Percentiles rank a stretch among this genome's conserved stretches.
phyloP scores from a whole-genome alignment of 2,113 vertebrate species.

The Rhegmatorhina hoffmannsi region DNA sequence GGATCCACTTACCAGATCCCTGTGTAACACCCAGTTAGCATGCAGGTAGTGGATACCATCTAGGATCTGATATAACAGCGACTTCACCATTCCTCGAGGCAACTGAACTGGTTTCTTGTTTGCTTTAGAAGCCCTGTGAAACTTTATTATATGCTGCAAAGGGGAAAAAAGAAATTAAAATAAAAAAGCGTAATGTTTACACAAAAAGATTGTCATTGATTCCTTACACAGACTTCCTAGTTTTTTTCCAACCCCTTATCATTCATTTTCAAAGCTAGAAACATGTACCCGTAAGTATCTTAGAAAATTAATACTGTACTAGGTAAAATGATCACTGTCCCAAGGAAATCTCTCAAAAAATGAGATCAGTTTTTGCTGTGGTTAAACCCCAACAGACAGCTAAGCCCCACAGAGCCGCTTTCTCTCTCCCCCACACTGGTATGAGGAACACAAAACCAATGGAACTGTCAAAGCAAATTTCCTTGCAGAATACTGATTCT shows the following conservation, averaged over 20 bases:
- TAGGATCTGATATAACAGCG: slow-evolving; percentile 98
- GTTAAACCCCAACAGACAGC: not conserved
- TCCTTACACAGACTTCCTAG: not conserved
- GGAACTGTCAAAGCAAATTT: not conserved
- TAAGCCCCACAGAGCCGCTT: not conserved
- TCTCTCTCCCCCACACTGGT: not conserved
- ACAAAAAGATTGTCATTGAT: not conserved
- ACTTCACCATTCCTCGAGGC: slow-evolving; percentile 99
- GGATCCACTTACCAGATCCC: slow-evolving; percentile 93
- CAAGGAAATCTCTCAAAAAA: not conserved
- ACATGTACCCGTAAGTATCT: not conserved
- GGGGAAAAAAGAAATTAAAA: slow-evolving; percentile 65
- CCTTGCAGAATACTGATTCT: not conserved
- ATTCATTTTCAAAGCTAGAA: not conserved
- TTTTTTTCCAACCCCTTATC: not conserved
- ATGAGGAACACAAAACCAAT: not conserved
- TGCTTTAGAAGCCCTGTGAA: slow-evolving; percentile 99
- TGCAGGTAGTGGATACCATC: slow-evolving; percentile 99
- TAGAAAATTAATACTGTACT: not conserved
- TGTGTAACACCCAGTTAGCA: slow-evolving; percentile 99
- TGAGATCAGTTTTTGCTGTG: not conserved
- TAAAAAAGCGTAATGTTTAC: slow-evolving; percentile 10
- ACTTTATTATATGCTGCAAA: slow-evolving; percentile 98
- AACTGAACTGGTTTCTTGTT: slow-evolving; percentile 99
- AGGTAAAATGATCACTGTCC: not conserved